Evolutionary conservation across 2,113 vertebrate species (phyloP), one percentile per base, ranked within the genome.

Genomic region (Gobiocypris rarus): DNA sequence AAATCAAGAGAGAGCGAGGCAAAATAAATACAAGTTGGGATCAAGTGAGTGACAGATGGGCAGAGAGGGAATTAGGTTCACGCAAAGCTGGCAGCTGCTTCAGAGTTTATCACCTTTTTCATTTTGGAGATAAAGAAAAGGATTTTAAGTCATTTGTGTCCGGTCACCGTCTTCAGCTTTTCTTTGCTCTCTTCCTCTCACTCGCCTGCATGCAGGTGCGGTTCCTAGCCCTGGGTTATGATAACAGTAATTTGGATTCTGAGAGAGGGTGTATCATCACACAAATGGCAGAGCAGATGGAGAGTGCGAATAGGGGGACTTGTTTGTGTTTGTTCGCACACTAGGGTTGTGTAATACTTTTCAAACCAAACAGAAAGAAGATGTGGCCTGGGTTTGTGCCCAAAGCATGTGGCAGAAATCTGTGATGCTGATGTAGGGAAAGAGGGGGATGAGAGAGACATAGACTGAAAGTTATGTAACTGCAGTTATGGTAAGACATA

Each of bases 281-380:
- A 19, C 11, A 38, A 69, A 86, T 58, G 61, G 38, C 8, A 7
- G 45, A 81, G 86, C 90, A 90, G 90, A 91, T 92, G 91, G 71
- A 50, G 67, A 45, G 43, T 50, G 80, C 14, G 9, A 8, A 31
- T 28, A 77, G 83, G n/a, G 41, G 69, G 54, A n/a, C 15, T 59
- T 75, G 59, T 38, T 50, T 81, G 58, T 61, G 28, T 31, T 61
- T 61, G 84, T 63, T 31, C 24, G 24, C 45, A 75, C 9, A 34
- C 15, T 41, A 41, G 17, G 75, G 83, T 89, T 89, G 87, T 90
- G 71, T 90, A 90, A 89, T 81, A 31, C 41, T 81, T 54, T 34
- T 78, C 19, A 74, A 81, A 75, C 38, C 34, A 45, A 82, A 73
- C 86, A 82, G 78, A 84, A 86, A 74, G 81, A 78, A 56, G 50